These are phyloP conservation scores for Athrips mouffetella DNA, from an alignment of 2,888 invertebrate genomes.

Conservation along the genomic window DNA sequence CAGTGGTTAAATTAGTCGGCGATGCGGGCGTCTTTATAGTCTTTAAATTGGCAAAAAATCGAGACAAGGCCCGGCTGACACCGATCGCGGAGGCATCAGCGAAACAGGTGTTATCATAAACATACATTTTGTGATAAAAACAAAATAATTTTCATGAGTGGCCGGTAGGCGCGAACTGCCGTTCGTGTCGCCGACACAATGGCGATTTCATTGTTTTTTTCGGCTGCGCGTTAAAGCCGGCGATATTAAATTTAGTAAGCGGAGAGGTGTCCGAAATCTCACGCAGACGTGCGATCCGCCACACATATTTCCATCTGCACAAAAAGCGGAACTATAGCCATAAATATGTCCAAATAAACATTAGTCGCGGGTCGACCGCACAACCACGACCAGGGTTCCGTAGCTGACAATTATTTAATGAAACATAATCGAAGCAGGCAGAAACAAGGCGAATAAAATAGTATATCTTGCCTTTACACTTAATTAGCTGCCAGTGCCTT, in stretches of 20 bases:
- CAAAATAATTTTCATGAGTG: constrained; percentile 78
- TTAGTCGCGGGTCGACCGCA: constrained; percentile 66
- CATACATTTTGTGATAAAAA: constrained; percentile 78
- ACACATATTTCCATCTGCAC: constrained; percentile 78
- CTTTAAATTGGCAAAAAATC: constrained; percentile 77
- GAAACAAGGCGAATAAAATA: neutral
- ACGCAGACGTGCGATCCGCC: constrained; percentile 79
- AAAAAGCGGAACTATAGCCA: constrained; percentile 79
- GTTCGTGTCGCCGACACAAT: constrained; percentile 76
- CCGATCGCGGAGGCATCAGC: constrained; percentile 75
- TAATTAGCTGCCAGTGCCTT: neutral
- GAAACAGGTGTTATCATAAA: constrained; percentile 79
- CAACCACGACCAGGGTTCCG: constrained; percentile 59
- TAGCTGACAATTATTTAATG: constrained; percentile 16
- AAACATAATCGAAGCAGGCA: constrained; percentile 6
- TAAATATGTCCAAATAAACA: constrained; percentile 79
- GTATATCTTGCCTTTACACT: neutral
- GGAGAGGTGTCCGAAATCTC: constrained; percentile 79
- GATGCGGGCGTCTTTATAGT: constrained; percentile 76
- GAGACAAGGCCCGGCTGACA: constrained; percentile 72
- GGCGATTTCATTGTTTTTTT: constrained; percentile 73
- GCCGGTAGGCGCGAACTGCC: constrained; percentile 75
- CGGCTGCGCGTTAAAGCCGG: constrained; percentile 66
- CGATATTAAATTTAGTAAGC: constrained; percentile 78
- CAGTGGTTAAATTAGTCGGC: constrained; percentile 74